Conservation (phyloP, 2,113 vertebrate genomes). For the Ceyx melanurus region DNA sequence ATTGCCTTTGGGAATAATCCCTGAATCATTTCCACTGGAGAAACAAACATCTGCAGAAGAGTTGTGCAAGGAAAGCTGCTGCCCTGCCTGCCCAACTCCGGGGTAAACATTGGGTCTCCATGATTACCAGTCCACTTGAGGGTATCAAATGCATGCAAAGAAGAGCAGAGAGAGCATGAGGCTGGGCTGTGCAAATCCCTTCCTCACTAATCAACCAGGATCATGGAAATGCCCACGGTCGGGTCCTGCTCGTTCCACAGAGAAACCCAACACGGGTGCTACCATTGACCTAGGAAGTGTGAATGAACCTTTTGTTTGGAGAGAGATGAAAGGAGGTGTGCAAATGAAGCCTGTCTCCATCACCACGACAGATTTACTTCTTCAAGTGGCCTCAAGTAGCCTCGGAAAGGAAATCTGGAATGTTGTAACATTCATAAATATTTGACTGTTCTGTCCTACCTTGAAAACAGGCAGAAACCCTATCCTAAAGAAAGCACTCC, state of each 20-base stretch:
- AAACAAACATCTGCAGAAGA: not conserved
- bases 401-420: conserved; percentile 68
- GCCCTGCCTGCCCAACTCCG: not conserved
- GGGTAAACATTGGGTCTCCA: not conserved
- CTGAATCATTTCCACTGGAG: not conserved
- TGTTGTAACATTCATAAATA: conserved; percentile 68
- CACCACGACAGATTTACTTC: conserved; percentile 68
- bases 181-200: not conserved
- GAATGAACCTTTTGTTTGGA: conserved; percentile 62
- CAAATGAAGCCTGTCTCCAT: conserved; percentile 67
- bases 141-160: not conserved
- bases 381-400: conserved; percentile 69
- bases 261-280: not conserved
- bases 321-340: conserved; percentile 57
- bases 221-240: not conserved
- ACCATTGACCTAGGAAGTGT: conserved; percentile 62
- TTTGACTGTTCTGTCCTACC: conserved; percentile 70
- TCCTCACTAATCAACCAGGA: not conserved
- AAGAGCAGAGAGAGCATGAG: not conserved
- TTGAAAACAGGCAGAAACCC: conserved; percentile 68
- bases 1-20: not conserved
- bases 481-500: conserved; percentile 65
- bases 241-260: not conserved
- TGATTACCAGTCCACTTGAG: not conserved
- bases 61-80: not conserved